Evolutionary conservation across 2,888 invertebrate genomes (phyloP), one percentile per base, ranked within the genome.

Genomic region (Apantesis nais): DNA sequence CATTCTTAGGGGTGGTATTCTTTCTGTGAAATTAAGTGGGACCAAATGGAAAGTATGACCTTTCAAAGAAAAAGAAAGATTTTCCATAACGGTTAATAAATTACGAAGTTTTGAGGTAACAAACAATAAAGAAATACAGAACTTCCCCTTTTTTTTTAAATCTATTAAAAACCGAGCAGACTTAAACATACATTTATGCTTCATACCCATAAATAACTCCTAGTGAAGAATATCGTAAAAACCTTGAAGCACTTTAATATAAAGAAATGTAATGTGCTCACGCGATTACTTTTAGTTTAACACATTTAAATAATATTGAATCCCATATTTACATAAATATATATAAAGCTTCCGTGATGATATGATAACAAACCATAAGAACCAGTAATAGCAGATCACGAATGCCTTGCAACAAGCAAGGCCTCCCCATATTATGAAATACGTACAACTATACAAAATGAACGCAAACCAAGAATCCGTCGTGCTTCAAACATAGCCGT

Each of bases 401-500:
- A 60, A 70, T 52, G 31, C 39, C 39, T 62, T 48, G 48, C 25
- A 65, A 71, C 52, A 58, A 19, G 68, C 52, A 55, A 62, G 62
- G 68, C 65, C 60, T 60, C 37, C 52, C 48, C 44, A 65, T 29
- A 44, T 41, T 62, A 55, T 31, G 37, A 72, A 66, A 79, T 76
- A 55, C 16, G 29, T 67, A 37, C 29, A 58, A n/a, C 39, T 52
- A 66, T 66, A 62, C 52, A 52, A 63, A 66, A 81, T 74, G 70
- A 77, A 75, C 75, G 68, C 79, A 74, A 78, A 78, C 71, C 77
- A 78, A 79, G 76, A 74, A 76, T 74, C 66, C 76, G 76, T 85
- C 86, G 87, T 88, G 86, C 79, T 82, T 85, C 81, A 76, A 83
- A 85, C 85, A 87, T 82, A 81, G 85, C 88, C 86, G 75, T 75